Conservation (phyloP, 2,797 vertebrate genomes). For the Pseudotriccus pelzelni region DNA sequence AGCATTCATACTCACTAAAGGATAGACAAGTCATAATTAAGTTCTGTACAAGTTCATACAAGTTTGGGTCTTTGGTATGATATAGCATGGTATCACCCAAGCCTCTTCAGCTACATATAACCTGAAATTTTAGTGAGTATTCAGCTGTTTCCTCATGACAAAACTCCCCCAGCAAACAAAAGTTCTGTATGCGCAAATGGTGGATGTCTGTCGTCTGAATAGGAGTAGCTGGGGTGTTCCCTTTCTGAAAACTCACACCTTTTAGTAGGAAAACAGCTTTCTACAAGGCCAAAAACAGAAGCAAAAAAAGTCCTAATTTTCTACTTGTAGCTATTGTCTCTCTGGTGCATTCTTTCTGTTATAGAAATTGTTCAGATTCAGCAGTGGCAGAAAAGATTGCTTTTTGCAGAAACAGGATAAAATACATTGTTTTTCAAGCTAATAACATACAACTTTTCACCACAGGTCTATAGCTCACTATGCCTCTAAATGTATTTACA, state of each 20-base stretch:
- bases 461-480: not conserved
- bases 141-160: not conserved
- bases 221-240: not conserved
- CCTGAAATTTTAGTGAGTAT: not conserved
- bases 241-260: not conserved
- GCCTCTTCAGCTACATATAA: not conserved
- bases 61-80: not conserved
- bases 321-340: not conserved
- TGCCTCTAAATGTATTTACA: not conserved
- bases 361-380: not conserved
- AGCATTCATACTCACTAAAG: not conserved
- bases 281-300: not conserved
- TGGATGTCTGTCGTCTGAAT: not conserved
- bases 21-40: not conserved
- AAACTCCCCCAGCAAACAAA: not conserved
- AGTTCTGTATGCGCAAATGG: not conserved
- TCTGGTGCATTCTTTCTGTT: not conserved
- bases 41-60: not conserved
- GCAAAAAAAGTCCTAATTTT: fast-evolving
- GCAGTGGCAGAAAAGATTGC: not conserved
- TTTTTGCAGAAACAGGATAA: not conserved
- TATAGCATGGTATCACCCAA: not conserved
- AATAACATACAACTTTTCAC: not conserved
- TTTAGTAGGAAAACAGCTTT: not conserved
- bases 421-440: not conserved